A percentile compares a stretch with the other conserved stretches of the same genome.
phyloP scores from a whole-genome alignment of 2,888 invertebrate genomes.

The Litoditis marina region DNA sequence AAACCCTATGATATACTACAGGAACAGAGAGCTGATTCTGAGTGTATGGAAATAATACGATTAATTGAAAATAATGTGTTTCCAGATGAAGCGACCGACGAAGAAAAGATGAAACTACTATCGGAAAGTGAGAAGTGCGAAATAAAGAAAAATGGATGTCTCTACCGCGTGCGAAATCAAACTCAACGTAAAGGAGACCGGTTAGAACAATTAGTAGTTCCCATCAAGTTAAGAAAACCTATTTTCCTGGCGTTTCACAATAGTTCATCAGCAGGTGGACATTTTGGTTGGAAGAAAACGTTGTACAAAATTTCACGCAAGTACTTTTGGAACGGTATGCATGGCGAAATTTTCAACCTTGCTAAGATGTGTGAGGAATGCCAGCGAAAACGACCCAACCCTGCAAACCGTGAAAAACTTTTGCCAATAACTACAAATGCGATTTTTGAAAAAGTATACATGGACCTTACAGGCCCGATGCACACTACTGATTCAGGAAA shows the following conservation, averaged over 20 bases:
- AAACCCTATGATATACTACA: too few species aligned
- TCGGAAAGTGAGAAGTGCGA: too few species aligned
- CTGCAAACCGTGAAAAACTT: conserved; percentile 16
- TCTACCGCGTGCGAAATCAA: too few species aligned
- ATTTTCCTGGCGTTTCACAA: conserved; percentile 28
- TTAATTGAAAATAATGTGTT: too few species aligned
- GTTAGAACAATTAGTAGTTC: conserved; percentile 13
- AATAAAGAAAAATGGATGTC: too few species aligned
- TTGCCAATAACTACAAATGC: background rate
- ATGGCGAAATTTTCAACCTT: conserved; percentile 7
- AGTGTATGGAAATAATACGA: too few species aligned
- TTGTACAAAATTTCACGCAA: conserved; percentile 14
- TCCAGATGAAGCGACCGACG: too few species aligned
- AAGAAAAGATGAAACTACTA: too few species aligned
- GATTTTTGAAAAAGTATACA: conserved; percentile 15
- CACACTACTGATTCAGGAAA: conserved; percentile 12
- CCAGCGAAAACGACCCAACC: conserved; percentile 19
- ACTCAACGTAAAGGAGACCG: too few species aligned
- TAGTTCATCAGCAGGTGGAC: conserved; percentile 25
- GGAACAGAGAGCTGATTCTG: too few species aligned
- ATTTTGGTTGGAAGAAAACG: conserved; percentile 23
- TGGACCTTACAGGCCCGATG: conserved; percentile 27
- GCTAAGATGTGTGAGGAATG: conserved; percentile 20
- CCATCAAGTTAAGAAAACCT: background rate
- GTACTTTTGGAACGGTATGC: conserved; percentile 29